A percentile compares a stretch with the other conserved stretches of the same genome.
phyloP scores from a whole-genome alignment of 2,888 invertebrate genomes.

The Scaptomyza cyrtandrae region DNA sequence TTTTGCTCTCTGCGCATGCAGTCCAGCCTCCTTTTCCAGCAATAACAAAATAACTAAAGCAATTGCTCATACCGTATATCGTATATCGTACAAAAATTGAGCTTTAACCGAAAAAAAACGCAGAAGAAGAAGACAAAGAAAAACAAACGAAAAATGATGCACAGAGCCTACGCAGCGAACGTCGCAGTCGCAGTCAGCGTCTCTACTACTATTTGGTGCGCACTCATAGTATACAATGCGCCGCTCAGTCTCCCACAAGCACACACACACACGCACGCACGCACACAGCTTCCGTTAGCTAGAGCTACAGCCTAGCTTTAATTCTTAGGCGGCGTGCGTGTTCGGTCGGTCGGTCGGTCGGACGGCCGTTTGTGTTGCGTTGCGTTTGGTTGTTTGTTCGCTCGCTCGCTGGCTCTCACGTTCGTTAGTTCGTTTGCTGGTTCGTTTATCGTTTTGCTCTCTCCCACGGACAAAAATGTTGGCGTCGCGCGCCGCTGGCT shows the following conservation, averaged over 20 bases:
- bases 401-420: slow-evolving; percentile 14
- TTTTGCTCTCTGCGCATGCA: slow-evolving; percentile 43
- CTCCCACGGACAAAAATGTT: slow-evolving; percentile 37
- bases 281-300: slow-evolving; percentile 67
- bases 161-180: slow-evolving; percentile 34
- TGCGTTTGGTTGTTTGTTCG: slow-evolving; percentile 13
- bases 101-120: too few species aligned
- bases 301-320: slow-evolving; percentile 20
- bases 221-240: too few species aligned
- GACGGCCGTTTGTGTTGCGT: not conserved
- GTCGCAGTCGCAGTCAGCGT: slow-evolving; percentile 13
- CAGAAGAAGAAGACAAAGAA: slow-evolving; percentile 4
- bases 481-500: slow-evolving; percentile 59
- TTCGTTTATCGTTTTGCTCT: slow-evolving; percentile 36
- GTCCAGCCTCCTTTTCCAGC: slow-evolving; percentile 6
- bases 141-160: slow-evolving; percentile 20
- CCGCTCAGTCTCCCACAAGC: slow-evolving; percentile 50
- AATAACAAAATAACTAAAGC: slow-evolving; percentile 9
- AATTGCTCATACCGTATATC: slow-evolving; percentile 1
- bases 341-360: slow-evolving; percentile 24
- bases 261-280: not conserved
- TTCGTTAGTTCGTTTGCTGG: not conserved
- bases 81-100: not conserved
- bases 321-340: slow-evolving; percentile 52
- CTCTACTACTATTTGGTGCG: slow-evolving; percentile 58